phyloP scores from a whole-genome alignment of 2,113 vertebrate species.

The Procapra przewalskii region DNA sequence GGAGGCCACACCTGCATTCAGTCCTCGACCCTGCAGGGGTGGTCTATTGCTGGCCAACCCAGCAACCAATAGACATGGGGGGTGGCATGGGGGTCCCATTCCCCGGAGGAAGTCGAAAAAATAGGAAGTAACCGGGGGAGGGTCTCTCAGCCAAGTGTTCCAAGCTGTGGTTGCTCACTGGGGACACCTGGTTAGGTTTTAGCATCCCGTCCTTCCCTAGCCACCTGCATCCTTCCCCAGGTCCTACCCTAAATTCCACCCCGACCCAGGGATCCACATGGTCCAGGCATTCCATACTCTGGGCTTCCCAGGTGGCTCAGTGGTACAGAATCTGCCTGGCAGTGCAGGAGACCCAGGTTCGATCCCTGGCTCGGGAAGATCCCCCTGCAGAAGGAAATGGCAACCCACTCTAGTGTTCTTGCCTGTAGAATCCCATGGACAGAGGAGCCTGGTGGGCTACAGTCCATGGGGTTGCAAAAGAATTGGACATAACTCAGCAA shows the following conservation, averaged over 20 bases:
- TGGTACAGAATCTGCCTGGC: not conserved
- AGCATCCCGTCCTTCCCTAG: not conserved
- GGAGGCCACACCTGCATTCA: no score
- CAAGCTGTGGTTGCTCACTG: not conserved
- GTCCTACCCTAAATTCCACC: not conserved
- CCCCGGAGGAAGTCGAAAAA: not conserved
- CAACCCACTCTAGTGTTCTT: not conserved
- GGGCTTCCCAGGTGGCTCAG: not conserved
- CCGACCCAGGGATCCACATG: not conserved
- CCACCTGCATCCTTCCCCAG: not conserved
- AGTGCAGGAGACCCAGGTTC: not conserved
- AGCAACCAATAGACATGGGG: fast-evolving
- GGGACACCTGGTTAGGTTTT: not conserved
- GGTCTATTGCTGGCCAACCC: not conserved
- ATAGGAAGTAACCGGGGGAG: not conserved
- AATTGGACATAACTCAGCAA: not conserved
- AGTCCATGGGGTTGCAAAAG: not conserved
- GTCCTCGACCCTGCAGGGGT: no score
- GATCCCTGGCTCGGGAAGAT: not conserved
- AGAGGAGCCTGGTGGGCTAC: not conserved
- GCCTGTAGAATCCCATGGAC: not conserved
- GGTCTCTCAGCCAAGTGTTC: not conserved
- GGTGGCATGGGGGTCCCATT: not conserved
- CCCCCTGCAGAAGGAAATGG: not conserved
- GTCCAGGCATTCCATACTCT: not conserved